Evolutionary conservation across 2,888 invertebrate genomes (phyloP).

Genomic region (Hedychridium roseum): DNA sequence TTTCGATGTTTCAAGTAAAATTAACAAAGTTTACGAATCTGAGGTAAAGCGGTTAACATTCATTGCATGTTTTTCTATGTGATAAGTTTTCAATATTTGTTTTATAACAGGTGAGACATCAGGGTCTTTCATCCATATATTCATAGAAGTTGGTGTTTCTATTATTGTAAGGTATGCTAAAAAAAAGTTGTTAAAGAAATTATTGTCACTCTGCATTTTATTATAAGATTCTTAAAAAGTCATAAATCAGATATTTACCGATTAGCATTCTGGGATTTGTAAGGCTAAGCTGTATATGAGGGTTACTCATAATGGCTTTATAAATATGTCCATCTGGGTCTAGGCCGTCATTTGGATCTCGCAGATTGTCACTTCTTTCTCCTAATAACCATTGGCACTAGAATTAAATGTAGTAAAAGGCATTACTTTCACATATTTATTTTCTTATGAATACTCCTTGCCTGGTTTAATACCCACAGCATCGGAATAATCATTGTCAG

Average conservation of each 20-base stretch:
- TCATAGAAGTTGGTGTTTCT: conserved; percentile 71
- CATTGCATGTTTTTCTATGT: conserved; percentile 70
- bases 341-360: conserved; percentile 69
- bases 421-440: conserved; percentile 5
- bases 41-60: conserved; percentile 64
- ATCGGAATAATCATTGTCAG: conserved; percentile 72
- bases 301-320: conserved; percentile 71
- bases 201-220: too few relatives aligned
- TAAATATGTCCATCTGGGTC: conserved; percentile 70
- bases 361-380: conserved; percentile 66
- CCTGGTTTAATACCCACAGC: conserved; percentile 64
- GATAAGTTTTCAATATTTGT: conserved; percentile 73
- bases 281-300: conserved; percentile 72
- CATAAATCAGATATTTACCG: conserved; percentile 60
- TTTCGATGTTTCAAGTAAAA: too few relatives aligned
- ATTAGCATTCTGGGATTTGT: conserved; percentile 73
- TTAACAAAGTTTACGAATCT: too few relatives aligned
- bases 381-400: conserved; percentile 73
- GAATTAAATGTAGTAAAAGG: conserved; percentile 22
- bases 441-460: neutral
- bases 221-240: conserved; percentile 1
- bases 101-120: conserved; percentile 73
- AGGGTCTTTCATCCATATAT: conserved; percentile 74
- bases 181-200: conserved; percentile 28
- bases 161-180: conserved; percentile 74